phyloP scores from a whole-genome alignment of 2,113 vertebrate species.

The Stomatorhinus ivindoensis region DNA sequence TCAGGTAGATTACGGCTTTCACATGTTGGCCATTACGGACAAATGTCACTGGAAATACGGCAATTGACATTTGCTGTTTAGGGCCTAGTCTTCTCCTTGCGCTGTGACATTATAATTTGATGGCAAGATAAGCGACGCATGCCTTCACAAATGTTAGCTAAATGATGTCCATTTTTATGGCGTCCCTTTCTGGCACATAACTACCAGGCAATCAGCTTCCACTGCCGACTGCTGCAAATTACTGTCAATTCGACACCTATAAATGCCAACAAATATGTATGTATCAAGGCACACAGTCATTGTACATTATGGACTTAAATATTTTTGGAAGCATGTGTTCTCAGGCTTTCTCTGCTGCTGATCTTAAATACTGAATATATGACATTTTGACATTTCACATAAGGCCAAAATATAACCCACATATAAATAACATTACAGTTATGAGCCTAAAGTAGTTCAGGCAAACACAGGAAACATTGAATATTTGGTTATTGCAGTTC shows the following conservation, averaged over 20 bases:
- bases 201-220: background rate
- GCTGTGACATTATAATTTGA: constrained; percentile 39
- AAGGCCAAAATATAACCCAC: background rate
- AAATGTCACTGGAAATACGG: constrained; percentile 74
- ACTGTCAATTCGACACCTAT: background rate
- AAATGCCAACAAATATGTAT: background rate
- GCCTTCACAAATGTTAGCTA: constrained; percentile 76
- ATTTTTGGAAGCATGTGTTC: background rate
- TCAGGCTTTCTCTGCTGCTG: background rate
- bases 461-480: background rate
- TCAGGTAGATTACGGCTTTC: constrained; percentile 59
- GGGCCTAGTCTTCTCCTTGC: constrained; percentile 30
- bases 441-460: background rate
- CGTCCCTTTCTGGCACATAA: constrained; percentile 41
- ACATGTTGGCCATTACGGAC: constrained; percentile 64
- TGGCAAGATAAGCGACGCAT: constrained; percentile 64
- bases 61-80: constrained; percentile 70
- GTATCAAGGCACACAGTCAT: background rate
- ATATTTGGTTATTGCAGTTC: background rate
- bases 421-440: background rate
- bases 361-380: background rate
- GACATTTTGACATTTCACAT: background rate
- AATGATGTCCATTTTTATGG: constrained; percentile 64
- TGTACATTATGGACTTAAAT: background rate
- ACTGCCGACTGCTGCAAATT: background rate